A percentile compares a stretch with the other conserved stretches of the same genome.
Evolutionary conservation across 92 coral and sea anemone genomes (phyloP).

Genomic region (Blastomussa wellsi): DNA sequence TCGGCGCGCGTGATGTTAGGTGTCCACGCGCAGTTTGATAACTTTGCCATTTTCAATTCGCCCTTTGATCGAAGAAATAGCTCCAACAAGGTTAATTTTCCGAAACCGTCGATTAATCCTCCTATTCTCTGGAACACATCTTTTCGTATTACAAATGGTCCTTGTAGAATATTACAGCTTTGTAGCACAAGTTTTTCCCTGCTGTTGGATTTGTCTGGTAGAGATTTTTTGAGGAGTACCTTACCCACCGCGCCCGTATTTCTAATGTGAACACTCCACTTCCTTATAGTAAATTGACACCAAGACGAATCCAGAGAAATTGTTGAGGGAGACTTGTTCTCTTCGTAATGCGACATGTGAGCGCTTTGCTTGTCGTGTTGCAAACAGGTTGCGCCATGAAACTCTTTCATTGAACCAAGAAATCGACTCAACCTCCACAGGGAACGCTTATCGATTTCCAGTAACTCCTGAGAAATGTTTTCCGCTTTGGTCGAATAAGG

Average conservation of each 20-base stretch:
- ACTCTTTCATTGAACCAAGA: conserved; percentile 8
- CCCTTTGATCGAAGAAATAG: conserved; percentile 74
- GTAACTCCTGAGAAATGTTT: background rate
- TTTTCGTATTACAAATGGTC: conserved; percentile 60
- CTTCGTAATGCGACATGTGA: too few species aligned
- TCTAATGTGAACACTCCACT: conserved; percentile 67
- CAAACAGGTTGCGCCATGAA: conserved; percentile 20
- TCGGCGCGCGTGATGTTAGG: conserved; percentile 36
- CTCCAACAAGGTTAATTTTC: conserved; percentile 52
- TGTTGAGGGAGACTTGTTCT: too few species aligned
- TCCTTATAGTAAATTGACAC: conserved; percentile 63
- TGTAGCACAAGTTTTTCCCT: background rate
- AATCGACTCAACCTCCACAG: conserved; percentile 10
- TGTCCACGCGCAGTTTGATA: conserved; percentile 44
- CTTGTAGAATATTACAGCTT: conserved; percentile 49
- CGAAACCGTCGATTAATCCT: conserved; percentile 44
- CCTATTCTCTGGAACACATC: conserved; percentile 39
- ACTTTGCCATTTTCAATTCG: conserved; percentile 54
- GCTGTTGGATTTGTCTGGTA: background rate
- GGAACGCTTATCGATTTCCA: background rate
- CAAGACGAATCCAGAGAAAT: conserved; percentile 38
- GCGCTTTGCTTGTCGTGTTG: background rate
- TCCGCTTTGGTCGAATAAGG: background rate
- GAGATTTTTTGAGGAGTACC: background rate
- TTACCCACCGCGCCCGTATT: conserved; percentile 45